Conservation (phyloP, 2,113 vertebrate species). For the Gobius niger region DNA sequence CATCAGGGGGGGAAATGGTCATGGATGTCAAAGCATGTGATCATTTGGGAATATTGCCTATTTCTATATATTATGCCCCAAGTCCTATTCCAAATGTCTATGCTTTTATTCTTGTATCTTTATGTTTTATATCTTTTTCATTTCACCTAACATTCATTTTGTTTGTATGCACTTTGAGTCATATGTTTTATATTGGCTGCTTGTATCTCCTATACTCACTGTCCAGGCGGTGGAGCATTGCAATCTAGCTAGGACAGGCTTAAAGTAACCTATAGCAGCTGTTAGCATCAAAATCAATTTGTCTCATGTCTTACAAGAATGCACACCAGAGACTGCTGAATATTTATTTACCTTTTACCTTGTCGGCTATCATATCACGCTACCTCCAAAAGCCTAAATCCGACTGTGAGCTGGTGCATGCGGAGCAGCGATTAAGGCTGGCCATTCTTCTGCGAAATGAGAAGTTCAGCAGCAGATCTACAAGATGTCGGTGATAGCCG, state of each 20-base stretch:
- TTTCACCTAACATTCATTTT: neutral
- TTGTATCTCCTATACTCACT: constrained; percentile 1
- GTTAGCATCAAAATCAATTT: constrained; percentile 25
- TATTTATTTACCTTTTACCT: constrained; percentile 41
- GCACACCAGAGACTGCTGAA: constrained; percentile 33
- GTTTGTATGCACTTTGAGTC: neutral
- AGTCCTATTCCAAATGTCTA: too few relatives aligned
- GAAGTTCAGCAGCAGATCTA: constrained; percentile 52
- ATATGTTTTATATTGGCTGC: constrained; percentile 1
- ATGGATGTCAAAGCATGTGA: too few relatives aligned
- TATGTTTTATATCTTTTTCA: too few relatives aligned
- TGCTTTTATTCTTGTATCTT: too few relatives aligned
- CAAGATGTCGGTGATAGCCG: constrained; percentile 48
- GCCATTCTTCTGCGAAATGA: constrained; percentile 69
- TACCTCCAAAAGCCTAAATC: constrained; percentile 6
- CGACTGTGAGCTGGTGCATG: constrained; percentile 28
- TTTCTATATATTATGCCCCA: too few relatives aligned
- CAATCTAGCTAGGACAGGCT: constrained; percentile 6
- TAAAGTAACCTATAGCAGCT: neutral
- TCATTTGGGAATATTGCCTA: too few relatives aligned
- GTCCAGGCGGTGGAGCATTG: neutral
- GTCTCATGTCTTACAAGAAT: constrained; percentile 20
- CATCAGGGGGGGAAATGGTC: too few relatives aligned
- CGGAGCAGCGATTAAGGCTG: constrained; percentile 54
- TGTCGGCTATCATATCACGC: constrained; percentile 32